Evolutionary conservation across 2,113 vertebrate genomes (phyloP), one percentile per base, ranked within the genome.

Genomic region (Melanerpes formicivorus): DNA sequence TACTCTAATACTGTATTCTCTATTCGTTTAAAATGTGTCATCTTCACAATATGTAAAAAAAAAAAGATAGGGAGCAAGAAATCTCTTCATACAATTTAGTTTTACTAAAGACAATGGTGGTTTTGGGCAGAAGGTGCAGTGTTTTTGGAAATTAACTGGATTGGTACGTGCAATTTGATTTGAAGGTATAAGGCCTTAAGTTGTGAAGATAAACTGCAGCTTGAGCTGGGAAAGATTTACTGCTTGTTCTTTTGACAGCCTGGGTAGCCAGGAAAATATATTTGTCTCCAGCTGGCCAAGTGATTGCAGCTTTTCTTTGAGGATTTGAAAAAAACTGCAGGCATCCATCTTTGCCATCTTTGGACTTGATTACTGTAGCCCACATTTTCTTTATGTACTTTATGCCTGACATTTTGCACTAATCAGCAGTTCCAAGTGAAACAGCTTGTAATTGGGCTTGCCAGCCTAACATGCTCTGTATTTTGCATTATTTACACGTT

Each of bases 341-440:
- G 48, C 55, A 93, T 93, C 73, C n/a, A 10, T 96, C 85, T 95
- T 84, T 81, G 85, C 93, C 80, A 76, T 79, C 71, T 84, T 92
- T 87, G 59, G 72, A 63, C 74, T 90, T 92, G 87, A 94, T 90
- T 94, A 88, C 77, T 92, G 29, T 77, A 89, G 88, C 90, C 81
- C 64, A 60, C 81, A 19, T 92, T 88, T 92, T 84, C 77, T 90
- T 70, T 62, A 87, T 0, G 1, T 92, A 27, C 69, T 81, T 90
- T 73, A 59, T 80, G 59, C 67, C 59, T 92, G 75, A 82, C 60
- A 18, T 91, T 95, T 87, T 95, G 46, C 67, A 82, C 79, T 84
- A 89, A 96, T 95, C 90, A 95, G 91, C 95, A 87, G 90, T 95
- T 92, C 67, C 64, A 72, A 81, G n/a, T 78, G 50, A 88, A 88